These are phyloP conservation scores for Hipposideros armiger DNA, from an alignment of 2,113 vertebrate species.

Conservation along the genomic window DNA sequence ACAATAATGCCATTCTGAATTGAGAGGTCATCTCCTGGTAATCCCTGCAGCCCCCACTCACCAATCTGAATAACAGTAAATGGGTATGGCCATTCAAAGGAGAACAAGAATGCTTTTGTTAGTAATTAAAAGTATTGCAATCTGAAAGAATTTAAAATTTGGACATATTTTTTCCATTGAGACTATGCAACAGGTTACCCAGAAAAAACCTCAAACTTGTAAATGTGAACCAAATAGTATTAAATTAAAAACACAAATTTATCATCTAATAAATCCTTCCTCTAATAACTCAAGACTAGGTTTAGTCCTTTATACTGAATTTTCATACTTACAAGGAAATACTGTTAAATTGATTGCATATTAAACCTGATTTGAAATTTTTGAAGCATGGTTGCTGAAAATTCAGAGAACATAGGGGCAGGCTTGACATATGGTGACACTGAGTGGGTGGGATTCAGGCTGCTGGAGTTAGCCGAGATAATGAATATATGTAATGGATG, in stretches of 20 bases:
- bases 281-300: neutral
- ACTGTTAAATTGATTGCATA: neutral
- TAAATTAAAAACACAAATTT: conserved; percentile 2
- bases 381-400: neutral
- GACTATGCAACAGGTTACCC: neutral
- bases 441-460: neutral
- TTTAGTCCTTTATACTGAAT: neutral
- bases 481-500: neutral
- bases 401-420: neutral
- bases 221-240: conserved; percentile 27
- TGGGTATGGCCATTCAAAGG: neutral
- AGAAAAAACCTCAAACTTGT: neutral
- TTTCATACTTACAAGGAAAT: neutral
- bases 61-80: conserved; percentile 82
- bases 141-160: neutral
- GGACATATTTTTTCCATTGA: neutral
- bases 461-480: neutral
- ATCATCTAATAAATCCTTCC: neutral
- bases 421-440: neutral
- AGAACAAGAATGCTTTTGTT: neutral
- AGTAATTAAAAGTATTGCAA: neutral
- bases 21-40: conserved; percentile 89
- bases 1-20: conserved; percentile 91
- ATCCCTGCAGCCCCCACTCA: conserved; percentile 89
- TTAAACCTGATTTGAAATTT: neutral